Evolutionary conservation across 23 tunicate genomes (phyloP), one percentile per base, ranked within the genome.

Genomic region (Halocynthia aurantium): DNA sequence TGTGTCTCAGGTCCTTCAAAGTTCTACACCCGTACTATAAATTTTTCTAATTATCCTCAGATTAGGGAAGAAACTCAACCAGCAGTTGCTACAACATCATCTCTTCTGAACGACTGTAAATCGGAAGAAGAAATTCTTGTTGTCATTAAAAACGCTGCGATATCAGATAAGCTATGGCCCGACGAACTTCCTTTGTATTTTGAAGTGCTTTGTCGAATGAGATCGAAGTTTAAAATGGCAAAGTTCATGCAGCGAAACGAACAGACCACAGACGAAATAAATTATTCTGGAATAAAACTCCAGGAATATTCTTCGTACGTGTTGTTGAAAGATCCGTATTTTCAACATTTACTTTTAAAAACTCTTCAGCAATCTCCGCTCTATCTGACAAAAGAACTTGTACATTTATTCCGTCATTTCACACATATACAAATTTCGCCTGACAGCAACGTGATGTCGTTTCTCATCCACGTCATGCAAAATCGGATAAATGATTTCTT

Each of bases 401-500:
- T 62, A 56, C 22, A 10, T 6, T 11, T 84, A 11, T 76, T 84
- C 20, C 8, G 6, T 40, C 13, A 7, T 62, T 54, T 82, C 40
- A 77, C 55, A 0, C 53, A 66, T 0, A n/a, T 84, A 21, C 40
- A 69, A 63, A 54, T 77, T 50, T 84, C 90, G 65, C 7, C 10
- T 9, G 10, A 61, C 44, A 79, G 84, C 52, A 55, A 51, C 54
- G 53, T 63, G n/a, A 73, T 85, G 72, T 50, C 61, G 17, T 75
- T 69, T 58, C 52, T 62, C 6, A 55, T 80, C 6, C 56, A 70
- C 52, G 31, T 57, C 18, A 72, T 85, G 18, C 57, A 85, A 63
- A 71, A 64, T 22, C 72, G 84, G 73, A 80, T 85, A 62, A 85
- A 85, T 66, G 81, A 85, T 13, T 80, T 85, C 22, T 85, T 85